phyloP scores from a whole-genome alignment of 2,888 invertebrate species.

The Atherix ibis region DNA sequence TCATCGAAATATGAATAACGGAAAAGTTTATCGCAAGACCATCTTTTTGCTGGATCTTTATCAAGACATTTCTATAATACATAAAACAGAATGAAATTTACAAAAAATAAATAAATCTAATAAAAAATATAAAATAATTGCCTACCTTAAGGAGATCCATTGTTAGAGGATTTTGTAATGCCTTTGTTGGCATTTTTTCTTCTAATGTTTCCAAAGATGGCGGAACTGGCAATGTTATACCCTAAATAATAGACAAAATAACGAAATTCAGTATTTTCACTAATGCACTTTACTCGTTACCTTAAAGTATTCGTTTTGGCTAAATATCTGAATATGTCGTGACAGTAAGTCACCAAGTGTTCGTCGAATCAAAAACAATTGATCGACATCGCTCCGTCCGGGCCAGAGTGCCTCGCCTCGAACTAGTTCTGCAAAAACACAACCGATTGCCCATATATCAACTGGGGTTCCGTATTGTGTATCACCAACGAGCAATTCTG shows the following conservation, averaged over 20 bases:
- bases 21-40: conserved; percentile 82
- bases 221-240: conserved; percentile 83
- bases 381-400: conserved; percentile 96
- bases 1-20: conserved; percentile 86
- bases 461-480: conserved; percentile 79
- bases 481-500: conserved; percentile 93
- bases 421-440: conserved; percentile 74
- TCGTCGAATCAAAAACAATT: conserved; percentile 86
- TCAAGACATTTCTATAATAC: conserved; percentile 93
- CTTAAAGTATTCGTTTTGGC: conserved; percentile 79
- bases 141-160: conserved; percentile 72
- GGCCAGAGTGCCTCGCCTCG: conserved; percentile 94
- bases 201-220: conserved; percentile 72
- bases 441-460: conserved; percentile 97
- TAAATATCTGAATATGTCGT: conserved; percentile 90
- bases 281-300: conserved; percentile 19
- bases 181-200: conserved; percentile 64
- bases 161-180: conserved; percentile 45
- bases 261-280: background rate
- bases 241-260: conserved; percentile 32
- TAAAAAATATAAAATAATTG: background rate
- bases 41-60: conserved; percentile 81
- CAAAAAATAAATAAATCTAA: background rate
- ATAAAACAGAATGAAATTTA: too few species aligned
- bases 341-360: conserved; percentile 88